Evolutionary conservation across 2,888 invertebrate genomes (phyloP), one percentile per base, ranked within the genome.

Genomic region (Mimas tiliae): DNA sequence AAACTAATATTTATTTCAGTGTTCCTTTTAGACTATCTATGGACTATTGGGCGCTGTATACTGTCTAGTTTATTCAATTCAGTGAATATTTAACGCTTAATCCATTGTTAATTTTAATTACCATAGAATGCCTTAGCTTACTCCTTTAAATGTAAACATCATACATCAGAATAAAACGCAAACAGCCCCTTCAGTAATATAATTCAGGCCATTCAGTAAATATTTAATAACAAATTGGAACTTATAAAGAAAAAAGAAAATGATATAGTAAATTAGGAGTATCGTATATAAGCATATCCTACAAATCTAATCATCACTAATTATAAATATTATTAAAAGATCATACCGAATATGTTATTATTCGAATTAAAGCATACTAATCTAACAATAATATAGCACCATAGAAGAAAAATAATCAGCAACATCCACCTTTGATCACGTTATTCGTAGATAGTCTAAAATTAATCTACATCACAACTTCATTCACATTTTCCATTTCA

Each of bases 401-500:
- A 45, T 45, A 45, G 14, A 45, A 45, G 1, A 45, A 45, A 45
- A 45, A 4, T 14, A 45, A 45, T 14, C 45, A 45, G 14, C 45
- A 45, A 45, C 9, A 45, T 45, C 9, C 38, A 38, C 9, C 7
- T 45, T 45, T 14, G 12, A 45, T 11, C 2, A 19, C 48, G 4
- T 8, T 19, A 33, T 48, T 63, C 21, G 48, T 48, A 63, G 11
- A 34, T 38, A 33, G 12, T 19, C 14, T 19, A 51, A 51, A 50
- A 51, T 19, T 67, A 71, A 69, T 64, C 67, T 27, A 63, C 45
- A 7, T 64, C 47, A n/a, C 38, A 65, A 48, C 58, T 33, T 55
- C 47, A 65, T 55, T 16, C 45, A 58, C 67, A 66, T 71, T 79
- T 89, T 90, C 75, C 80, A 77, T 94, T 94, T 86, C 94, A 95